phyloP scores from a whole-genome alignment of 2,113 vertebrate species.

The Pampusana beccarii region DNA sequence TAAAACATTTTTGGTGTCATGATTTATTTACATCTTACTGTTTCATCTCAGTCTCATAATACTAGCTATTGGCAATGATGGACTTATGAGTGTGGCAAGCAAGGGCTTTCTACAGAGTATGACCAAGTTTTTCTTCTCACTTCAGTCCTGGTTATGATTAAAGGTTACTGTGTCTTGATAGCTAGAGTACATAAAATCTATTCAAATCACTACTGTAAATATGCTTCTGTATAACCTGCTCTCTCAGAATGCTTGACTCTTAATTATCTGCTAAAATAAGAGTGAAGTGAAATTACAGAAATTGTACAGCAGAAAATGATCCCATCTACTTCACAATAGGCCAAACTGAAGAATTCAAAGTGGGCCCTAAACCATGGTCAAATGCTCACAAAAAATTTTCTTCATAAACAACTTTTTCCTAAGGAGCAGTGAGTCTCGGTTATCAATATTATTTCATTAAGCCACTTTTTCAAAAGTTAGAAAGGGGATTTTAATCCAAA shows the following conservation, averaged over 20 bases:
- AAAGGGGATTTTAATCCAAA: not conserved
- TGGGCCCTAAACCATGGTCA: not conserved
- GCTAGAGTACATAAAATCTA: constrained; percentile 8
- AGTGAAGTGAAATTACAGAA: constrained; percentile 21
- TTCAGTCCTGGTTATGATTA: constrained; percentile 25
- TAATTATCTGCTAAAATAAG: constrained; percentile 46
- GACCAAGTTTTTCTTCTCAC: constrained; percentile 27
- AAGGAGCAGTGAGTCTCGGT: not conserved
- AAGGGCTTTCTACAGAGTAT: not conserved
- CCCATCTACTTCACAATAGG: not conserved
- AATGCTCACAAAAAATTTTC: not conserved
- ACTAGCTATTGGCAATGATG: not conserved
- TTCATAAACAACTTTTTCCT: not conserved
- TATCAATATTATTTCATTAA: not conserved
- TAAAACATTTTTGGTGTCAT: not conserved
- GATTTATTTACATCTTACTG: not conserved
- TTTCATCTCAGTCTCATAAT: not conserved
- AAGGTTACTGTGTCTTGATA: constrained; percentile 29
- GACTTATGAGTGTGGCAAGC: not conserved
- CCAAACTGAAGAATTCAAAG: not conserved
- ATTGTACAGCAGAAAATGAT: constrained; percentile 21
- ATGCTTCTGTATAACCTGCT: not conserved
- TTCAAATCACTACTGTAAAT: constrained; percentile 17
- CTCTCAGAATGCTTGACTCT: constrained; percentile 11
- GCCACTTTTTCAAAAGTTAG: not conserved